Conservation (phyloP, 2,113 vertebrate genomes). For the Megalops atlanticus region DNA sequence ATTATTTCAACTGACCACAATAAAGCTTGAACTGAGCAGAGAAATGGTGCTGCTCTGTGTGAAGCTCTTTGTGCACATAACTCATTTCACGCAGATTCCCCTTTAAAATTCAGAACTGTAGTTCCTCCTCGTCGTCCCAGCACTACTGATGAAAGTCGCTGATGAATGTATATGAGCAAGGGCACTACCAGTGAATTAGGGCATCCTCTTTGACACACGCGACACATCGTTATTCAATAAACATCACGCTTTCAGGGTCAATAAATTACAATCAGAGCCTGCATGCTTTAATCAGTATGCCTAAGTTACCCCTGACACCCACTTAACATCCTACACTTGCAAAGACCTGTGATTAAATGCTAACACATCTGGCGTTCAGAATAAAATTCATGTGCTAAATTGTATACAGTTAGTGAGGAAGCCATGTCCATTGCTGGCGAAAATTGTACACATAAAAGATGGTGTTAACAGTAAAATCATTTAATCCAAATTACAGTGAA, state of each 20-base stretch:
- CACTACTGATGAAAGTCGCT: neutral
- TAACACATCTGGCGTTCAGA: neutral
- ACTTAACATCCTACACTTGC: conserved; percentile 7
- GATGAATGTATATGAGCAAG: neutral
- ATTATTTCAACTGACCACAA: neutral
- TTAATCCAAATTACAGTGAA: neutral
- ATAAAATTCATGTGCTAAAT: neutral
- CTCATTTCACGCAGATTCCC: neutral
- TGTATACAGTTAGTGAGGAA: neutral
- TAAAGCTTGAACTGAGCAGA: neutral
- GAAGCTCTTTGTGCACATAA: neutral
- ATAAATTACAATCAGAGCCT: neutral
- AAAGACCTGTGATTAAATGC: neutral
- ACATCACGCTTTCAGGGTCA: conserved; percentile 11
- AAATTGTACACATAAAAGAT: neutral
- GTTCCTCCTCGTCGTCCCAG: neutral
- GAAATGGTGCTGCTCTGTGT: neutral
- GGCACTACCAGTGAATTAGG: neutral
- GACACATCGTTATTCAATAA: conserved; percentile 22
- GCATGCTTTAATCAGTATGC: conserved; percentile 5
- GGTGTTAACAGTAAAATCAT: neutral
- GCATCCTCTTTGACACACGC: neutral
- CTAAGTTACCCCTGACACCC: neutral
- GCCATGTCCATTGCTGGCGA: neutral
- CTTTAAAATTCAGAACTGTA: neutral